Percentiles rank a stretch among this genome's conserved stretches.
phyloP scores from a whole-genome alignment of 2,113 vertebrate genomes.

The Drymodes brunneopygia region DNA sequence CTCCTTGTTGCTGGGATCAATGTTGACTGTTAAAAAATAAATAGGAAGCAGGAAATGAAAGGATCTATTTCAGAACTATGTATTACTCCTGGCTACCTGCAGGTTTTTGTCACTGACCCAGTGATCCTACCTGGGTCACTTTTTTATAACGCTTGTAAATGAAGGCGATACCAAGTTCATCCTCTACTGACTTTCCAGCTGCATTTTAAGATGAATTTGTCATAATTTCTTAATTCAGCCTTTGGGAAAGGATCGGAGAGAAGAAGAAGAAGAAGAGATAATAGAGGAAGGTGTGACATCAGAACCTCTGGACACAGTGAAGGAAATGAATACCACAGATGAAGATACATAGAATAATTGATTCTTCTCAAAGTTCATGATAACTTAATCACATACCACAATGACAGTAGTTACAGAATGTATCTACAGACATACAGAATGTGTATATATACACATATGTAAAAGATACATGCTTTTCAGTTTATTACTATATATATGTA shows the following conservation, averaged over 20 bases:
- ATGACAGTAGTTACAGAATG: background rate
- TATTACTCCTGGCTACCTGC: background rate
- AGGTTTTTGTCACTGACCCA: background rate
- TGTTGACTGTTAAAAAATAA: background rate
- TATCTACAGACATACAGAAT: background rate
- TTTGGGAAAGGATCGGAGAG: background rate
- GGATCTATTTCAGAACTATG: background rate
- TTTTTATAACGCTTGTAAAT: background rate
- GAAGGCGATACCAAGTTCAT: background rate
- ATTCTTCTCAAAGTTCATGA: background rate
- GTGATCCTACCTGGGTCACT: background rate
- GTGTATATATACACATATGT: background rate
- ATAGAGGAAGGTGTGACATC: background rate
- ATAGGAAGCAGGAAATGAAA: background rate
- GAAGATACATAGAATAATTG: background rate
- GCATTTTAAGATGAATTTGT: background rate
- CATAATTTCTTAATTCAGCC: background rate
- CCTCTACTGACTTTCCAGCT: background rate
- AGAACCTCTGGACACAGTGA: background rate
- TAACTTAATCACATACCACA: background rate
- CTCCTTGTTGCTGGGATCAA: background rate
- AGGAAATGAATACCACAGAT: background rate
- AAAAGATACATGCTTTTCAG: background rate
- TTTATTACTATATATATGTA: background rate
- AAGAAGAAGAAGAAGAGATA: background rate